phyloP scores from a whole-genome alignment of 2,888 invertebrate species.

The Caradrina clavipalpis region DNA sequence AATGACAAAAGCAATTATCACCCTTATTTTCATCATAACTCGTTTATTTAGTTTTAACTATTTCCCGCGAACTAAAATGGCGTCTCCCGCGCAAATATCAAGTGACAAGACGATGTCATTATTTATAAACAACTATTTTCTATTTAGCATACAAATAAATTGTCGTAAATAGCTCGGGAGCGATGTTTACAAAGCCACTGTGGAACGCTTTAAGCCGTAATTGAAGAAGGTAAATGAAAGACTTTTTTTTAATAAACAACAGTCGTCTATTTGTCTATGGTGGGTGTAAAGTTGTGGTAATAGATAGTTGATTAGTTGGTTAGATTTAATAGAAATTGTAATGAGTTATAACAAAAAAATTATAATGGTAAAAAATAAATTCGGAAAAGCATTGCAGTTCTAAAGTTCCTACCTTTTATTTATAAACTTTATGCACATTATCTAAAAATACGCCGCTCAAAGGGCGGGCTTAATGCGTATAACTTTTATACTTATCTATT shows the following conservation, averaged over 20 bases:
- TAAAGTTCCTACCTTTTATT: too few relatives aligned
- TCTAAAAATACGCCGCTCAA: too few relatives aligned
- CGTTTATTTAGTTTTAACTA: slow-evolving; percentile 4
- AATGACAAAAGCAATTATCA: slow-evolving; percentile 3
- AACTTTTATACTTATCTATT: too few relatives aligned
- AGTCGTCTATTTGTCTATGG: neutral
- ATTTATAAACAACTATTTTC: slow-evolving; percentile 1
- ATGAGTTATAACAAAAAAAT: too few relatives aligned
- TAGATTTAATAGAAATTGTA: too few relatives aligned
- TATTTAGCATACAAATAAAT: slow-evolving; percentile 23
- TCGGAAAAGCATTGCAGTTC: too few relatives aligned
- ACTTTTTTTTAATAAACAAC: too few relatives aligned
- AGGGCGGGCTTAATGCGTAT: too few relatives aligned
- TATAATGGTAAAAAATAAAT: too few relatives aligned
- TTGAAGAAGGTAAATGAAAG: slow-evolving; percentile 28
- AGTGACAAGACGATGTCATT: slow-evolving; percentile 8
- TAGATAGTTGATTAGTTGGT: too few relatives aligned
- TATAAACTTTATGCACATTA: too few relatives aligned
- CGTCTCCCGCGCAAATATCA: slow-evolving; percentile 1
- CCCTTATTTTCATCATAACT: neutral
- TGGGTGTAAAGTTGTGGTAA: neutral
- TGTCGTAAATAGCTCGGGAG: slow-evolving; percentile 2
- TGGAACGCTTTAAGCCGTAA: slow-evolving; percentile 25
- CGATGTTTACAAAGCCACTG: slow-evolving; percentile 33
- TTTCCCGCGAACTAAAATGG: neutral